These are phyloP conservation scores for Lymantria dispar DNA, from an alignment of 2,888 invertebrate species.

Conservation along the genomic window DNA sequence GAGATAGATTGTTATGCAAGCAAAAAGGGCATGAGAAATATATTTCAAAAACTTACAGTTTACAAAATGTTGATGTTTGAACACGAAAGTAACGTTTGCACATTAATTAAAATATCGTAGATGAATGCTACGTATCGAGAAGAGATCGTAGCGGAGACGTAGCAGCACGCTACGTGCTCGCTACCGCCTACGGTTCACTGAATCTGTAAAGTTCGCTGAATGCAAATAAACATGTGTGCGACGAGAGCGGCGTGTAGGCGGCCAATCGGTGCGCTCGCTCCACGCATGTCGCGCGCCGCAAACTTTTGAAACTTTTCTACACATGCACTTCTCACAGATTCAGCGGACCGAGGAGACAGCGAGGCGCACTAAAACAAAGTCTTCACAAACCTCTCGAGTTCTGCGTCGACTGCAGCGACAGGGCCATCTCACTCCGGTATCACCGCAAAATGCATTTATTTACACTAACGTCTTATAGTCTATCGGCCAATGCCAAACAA, in stretches of 20 bases:
- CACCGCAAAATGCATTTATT: conserved; percentile 72
- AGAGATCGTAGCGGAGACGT: conserved; percentile 58
- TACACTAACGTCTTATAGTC: conserved; percentile 50
- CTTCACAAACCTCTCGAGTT: conserved; percentile 77
- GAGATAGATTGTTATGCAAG: too few relatives aligned
- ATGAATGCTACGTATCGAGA: conserved; percentile 39
- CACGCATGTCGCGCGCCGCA: conserved; percentile 73
- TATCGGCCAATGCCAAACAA: conserved; percentile 24
- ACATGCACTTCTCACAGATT: conserved; percentile 56
- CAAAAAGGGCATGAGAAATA: too few relatives aligned
- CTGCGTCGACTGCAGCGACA: conserved; percentile 83
- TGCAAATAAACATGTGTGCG: conserved; percentile 80
- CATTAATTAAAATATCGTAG: conserved; percentile 33
- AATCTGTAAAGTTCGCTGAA: conserved; percentile 72
- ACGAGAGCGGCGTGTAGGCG: conserved; percentile 48
- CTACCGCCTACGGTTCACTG: conserved; percentile 77
- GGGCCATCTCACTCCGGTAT: conserved; percentile 80
- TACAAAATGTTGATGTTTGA: conserved; percentile 14
- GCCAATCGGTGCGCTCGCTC: conserved; percentile 66
- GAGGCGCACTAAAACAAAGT: conserved; percentile 36
- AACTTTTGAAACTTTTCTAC: conserved; percentile 71
- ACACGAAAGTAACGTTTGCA: conserved; percentile 10
- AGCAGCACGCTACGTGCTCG: conserved; percentile 66
- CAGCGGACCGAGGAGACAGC: conserved; percentile 38
- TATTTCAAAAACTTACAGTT: conserved; percentile 5